phyloP scores from a whole-genome alignment of 2,113 vertebrate genomes.

The Xyliphius kryptos region DNA sequence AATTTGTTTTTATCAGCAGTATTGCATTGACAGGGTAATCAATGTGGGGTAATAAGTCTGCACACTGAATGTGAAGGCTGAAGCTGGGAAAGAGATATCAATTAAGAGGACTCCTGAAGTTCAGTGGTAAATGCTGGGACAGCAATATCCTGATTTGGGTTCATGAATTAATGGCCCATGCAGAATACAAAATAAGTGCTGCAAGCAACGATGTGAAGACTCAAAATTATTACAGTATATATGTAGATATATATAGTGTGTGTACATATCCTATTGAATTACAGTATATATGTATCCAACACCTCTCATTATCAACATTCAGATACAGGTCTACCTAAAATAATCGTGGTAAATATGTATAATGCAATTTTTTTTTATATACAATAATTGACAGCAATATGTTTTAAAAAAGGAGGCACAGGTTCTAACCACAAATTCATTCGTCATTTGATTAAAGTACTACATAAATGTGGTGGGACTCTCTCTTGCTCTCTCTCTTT shows the following conservation, averaged over 20 bases:
- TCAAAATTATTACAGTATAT: background rate
- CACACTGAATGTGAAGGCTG: constrained; percentile 66
- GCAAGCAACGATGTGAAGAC: background rate
- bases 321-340: no score
- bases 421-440: no score
- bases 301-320: no score
- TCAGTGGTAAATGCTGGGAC: constrained; percentile 60
- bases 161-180: constrained; percentile 62
- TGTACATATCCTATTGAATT: no score
- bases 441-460: no score
- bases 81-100: constrained; percentile 65
- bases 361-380: no score
- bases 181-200: constrained; percentile 55
- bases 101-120: constrained; percentile 65
- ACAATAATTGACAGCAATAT: no score
- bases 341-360: no score
- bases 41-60: constrained; percentile 68
- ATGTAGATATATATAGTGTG: background rate
- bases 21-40: constrained; percentile 65
- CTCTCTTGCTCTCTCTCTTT: no score
- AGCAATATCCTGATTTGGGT: constrained; percentile 65
- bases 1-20: constrained; percentile 64
- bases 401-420: no score
- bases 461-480: no score
- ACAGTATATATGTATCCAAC: no score